A percentile compares a stretch with the other conserved stretches of the same genome.
phyloP scores from a whole-genome alignment of 30 jellyfish, hydroid and myxozoan genomes.

The Hydractinia symbiolongicarpus region DNA sequence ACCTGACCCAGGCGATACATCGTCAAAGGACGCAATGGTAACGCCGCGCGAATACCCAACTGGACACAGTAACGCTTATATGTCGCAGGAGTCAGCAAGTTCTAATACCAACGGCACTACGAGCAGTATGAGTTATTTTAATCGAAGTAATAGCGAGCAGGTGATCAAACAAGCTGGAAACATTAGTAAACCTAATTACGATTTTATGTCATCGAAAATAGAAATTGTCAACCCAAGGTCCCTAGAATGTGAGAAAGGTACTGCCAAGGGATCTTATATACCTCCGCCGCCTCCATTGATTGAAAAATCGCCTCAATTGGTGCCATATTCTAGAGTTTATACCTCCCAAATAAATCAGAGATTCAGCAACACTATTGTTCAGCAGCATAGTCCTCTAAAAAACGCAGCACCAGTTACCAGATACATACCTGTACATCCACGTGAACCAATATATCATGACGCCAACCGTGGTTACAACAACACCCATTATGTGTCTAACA shows the following conservation, averaged over 20 bases:
- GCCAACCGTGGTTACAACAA: background rate
- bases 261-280: background rate
- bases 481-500: background rate
- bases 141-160: background rate
- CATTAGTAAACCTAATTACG: background rate
- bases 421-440: constrained; percentile 2
- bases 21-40: background rate
- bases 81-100: background rate
- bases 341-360: background rate
- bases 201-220: constrained; percentile 20
- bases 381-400: background rate
- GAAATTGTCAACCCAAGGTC: constrained; percentile 46
- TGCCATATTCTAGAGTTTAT: background rate
- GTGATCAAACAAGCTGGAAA: background rate
- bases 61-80: background rate
- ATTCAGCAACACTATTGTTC: background rate
- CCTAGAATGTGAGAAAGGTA: background rate
- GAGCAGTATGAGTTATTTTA: background rate
- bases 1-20: constrained; percentile 41
- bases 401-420: background rate
- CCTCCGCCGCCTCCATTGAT: constrained; percentile 19
- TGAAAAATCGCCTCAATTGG: constrained; percentile 7
- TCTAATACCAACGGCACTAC: background rate
- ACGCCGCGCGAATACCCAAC: constrained; percentile 10
- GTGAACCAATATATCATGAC: background rate